Evolutionary conservation across 2,888 invertebrate species (phyloP), one percentile per base, ranked within the genome.

Genomic region (Achlya flavicornis): DNA sequence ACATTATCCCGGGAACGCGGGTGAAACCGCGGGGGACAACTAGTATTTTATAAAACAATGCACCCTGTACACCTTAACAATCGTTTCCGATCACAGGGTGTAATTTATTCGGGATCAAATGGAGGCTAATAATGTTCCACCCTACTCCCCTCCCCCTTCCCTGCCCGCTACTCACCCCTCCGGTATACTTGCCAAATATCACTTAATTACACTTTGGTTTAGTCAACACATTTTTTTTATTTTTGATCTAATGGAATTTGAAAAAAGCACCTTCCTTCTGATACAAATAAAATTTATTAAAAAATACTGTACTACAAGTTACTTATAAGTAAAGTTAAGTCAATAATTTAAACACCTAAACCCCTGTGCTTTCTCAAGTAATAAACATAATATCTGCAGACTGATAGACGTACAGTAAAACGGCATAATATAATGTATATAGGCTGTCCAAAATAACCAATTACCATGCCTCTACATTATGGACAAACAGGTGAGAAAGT

Each of bases 31-130:
- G n/a, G n/a, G n/a, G n/a, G n/a, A n/a, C n/a, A n/a, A n/a, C n/a
- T n/a, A n/a, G n/a, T n/a, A 35, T 6, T 35, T 35, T 35, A 12
- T 12, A 41, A 41, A 11, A 41, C 0, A 12, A 41, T 75, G 33
- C 88, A 77, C 8, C 77, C 86, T 88, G 81, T 89, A 79, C 43
- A 61, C 14, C 41, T 57, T 63, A 73, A 72, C 81, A 79, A 81
- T 81, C 75, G 79, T 81, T 83, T 83, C 82, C 84, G 83, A 88
- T 88, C 87, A 80, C 75, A 71, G 83, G 78, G 76, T 78, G 83
- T 85, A 87, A 86, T 87, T 88, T 85, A 86, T 86, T 78, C 84
- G 70, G 81, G 82, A 83, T 84, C 83, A 82, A 81, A 77, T 71
- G 80, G 74, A 77, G 84, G 82, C 83, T 85, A 87, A 85, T 88